These are phyloP conservation scores for Leptinotarsa texana DNA, from an alignment of 1,140 invertebrate genomes.

Conservation along the genomic window DNA sequence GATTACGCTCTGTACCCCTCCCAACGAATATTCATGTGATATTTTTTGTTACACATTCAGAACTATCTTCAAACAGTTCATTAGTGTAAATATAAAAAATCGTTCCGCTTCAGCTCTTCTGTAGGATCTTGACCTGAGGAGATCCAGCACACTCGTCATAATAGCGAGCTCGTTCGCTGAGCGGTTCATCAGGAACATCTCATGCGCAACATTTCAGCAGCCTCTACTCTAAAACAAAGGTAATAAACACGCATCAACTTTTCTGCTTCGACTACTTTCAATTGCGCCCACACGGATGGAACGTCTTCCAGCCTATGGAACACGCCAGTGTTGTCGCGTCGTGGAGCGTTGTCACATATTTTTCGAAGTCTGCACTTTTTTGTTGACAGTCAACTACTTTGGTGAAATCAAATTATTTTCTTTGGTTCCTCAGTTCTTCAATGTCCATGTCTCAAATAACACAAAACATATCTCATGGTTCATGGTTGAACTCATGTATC, in stretches of 20 bases:
- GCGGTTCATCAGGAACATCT: conserved; percentile 16
- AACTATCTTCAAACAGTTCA: too few relatives aligned
- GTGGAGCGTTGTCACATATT: background rate
- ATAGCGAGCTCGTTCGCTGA: background rate
- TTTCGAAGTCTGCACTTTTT: background rate
- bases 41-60: too few relatives aligned
- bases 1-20: too few relatives aligned
- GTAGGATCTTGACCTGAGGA: background rate
- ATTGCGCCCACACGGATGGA: conserved; percentile 1
- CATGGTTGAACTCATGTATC: too few relatives aligned
- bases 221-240: conserved; percentile 13
- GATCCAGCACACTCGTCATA: background rate
- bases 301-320: background rate
- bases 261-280: conserved; percentile 15
- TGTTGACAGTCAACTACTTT: background rate
- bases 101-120: background rate
- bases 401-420: too few relatives aligned
- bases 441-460: too few relatives aligned
- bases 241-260: conserved; percentile 20
- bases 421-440: too few relatives aligned
- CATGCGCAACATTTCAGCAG: conserved; percentile 14
- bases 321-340: background rate
- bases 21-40: too few relatives aligned
- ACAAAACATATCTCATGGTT: too few relatives aligned
- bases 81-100: too few relatives aligned